phyloP scores from a whole-genome alignment of 2,113 vertebrate genomes.

The Petrocephalus microphthalmus region DNA sequence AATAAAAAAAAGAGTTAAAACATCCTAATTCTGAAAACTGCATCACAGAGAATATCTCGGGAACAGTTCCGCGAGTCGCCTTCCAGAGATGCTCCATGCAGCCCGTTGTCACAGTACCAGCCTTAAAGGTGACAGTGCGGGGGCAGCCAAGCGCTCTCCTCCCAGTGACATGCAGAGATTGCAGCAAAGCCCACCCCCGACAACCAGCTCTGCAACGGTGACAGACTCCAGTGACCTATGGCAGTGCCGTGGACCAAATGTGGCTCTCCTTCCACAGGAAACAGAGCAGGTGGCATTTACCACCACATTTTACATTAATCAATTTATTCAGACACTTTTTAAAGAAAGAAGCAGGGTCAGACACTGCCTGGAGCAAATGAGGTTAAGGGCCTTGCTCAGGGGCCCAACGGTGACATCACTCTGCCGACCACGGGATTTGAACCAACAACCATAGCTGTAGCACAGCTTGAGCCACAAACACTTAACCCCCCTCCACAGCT shows the following conservation, averaged over 20 bases:
- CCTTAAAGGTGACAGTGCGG: neutral
- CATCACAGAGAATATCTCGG: neutral
- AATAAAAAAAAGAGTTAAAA: neutral
- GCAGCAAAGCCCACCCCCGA: neutral
- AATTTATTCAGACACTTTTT: neutral
- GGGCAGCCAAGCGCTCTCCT: neutral
- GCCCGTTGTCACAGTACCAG: too few relatives aligned
- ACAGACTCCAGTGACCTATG: neutral
- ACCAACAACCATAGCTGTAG: neutral
- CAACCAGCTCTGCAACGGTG: neutral
- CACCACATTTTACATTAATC: neutral
- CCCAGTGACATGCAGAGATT: neutral
- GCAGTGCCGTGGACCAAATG: neutral
- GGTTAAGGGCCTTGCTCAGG: neutral
- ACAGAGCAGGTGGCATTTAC: neutral
- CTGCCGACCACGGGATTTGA: neutral
- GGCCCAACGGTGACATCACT: neutral
- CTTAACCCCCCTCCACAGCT: conserved; percentile 13
- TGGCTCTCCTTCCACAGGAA: neutral
- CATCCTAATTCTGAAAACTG: neutral
- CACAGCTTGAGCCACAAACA: neutral
- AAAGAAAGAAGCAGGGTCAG: neutral
- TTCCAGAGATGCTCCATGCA: neutral
- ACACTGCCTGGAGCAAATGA: neutral
- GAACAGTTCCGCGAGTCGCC: too few relatives aligned